These are phyloP conservation scores for Pegoplata infirma DNA, from an alignment of 2,888 invertebrate species.

Conservation along the genomic window DNA sequence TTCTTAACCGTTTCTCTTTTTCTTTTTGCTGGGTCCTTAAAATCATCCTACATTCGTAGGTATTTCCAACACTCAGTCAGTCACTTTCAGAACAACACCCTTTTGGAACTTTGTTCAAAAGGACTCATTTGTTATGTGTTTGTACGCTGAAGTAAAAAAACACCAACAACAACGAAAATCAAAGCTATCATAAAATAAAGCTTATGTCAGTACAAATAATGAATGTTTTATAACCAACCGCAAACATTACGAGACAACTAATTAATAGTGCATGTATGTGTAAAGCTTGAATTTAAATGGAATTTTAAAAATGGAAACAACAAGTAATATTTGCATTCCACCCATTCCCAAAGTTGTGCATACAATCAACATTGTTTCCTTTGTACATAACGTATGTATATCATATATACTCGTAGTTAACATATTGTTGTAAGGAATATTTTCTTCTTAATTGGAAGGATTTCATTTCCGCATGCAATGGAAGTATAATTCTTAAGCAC, in stretches of 20 bases:
- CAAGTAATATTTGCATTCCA: background rate
- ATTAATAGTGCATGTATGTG: background rate
- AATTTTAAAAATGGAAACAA: background rate
- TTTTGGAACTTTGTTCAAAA: background rate
- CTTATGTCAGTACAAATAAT: conserved; percentile 24
- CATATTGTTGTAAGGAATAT: too few species aligned
- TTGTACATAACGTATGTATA: background rate
- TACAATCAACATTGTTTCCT: background rate
- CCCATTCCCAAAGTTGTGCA: background rate
- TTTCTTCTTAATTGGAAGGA: background rate
- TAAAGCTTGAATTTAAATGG: background rate
- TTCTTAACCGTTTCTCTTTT: too few species aligned
- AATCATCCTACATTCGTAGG: too few species aligned
- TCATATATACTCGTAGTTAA: too few species aligned
- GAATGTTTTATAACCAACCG: background rate
- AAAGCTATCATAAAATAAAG: conserved; percentile 17
- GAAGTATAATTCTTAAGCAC: too few species aligned
- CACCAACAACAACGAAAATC: too few species aligned
- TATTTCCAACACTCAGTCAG: background rate
- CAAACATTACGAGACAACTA: conserved; percentile 5
- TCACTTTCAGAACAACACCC: background rate
- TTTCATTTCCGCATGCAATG: background rate
- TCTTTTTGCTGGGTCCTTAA: too few species aligned
- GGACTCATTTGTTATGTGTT: background rate
- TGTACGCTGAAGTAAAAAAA: too few species aligned